phyloP scores from a whole-genome alignment of 2,113 vertebrate genomes.

The Rhea pennata region DNA sequence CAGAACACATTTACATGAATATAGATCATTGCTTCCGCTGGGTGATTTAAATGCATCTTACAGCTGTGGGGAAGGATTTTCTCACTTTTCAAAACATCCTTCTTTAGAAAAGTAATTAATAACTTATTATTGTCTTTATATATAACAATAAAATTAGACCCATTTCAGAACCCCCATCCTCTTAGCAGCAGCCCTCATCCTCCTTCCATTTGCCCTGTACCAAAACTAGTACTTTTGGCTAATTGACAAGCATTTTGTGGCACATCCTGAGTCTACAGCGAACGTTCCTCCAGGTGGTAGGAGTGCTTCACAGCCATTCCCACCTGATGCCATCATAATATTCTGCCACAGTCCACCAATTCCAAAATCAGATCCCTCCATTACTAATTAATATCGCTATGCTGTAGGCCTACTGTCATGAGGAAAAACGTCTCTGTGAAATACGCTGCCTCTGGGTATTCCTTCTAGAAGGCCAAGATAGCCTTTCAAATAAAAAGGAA shows the following conservation, averaged over 20 bases:
- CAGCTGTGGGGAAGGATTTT: slow-evolving; percentile 57
- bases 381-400: not conserved
- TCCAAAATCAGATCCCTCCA: not conserved
- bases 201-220: not conserved
- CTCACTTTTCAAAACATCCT: slow-evolving; percentile 23
- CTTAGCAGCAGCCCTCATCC: not conserved
- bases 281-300: not conserved
- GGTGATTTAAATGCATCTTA: slow-evolving; percentile 51
- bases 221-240: not conserved
- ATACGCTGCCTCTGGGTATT: not conserved
- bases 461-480: not conserved
- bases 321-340: not conserved
- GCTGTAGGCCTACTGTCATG: rapidly evolving
- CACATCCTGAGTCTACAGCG: not conserved
- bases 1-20: slow-evolving; percentile 68
- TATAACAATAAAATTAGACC: not conserved
- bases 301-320: not conserved
- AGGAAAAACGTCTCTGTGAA: rapidly evolving
- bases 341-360: not conserved
- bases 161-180: not conserved
- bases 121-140: not conserved
- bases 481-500: not conserved
- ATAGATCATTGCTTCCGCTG: slow-evolving; percentile 48
- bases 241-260: not conserved
- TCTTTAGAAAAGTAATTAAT: slow-evolving; percentile 21